Base-by-base conservation (phyloP, 2,797 vertebrate species). In the Pempheris klunzingeri region DNA sequence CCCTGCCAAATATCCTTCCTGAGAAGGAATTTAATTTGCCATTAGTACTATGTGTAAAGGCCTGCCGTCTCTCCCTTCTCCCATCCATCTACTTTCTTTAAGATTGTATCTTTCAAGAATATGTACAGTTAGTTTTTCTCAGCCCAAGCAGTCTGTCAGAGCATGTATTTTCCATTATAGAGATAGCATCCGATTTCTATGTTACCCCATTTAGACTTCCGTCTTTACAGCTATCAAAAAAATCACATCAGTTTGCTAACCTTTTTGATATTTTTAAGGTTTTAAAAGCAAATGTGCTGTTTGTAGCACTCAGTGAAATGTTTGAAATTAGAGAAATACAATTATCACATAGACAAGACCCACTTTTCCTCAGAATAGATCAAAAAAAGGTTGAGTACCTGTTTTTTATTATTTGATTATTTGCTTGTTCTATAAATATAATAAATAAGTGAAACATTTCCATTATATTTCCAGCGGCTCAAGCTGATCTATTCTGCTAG, bases 101-200 rank as follows among this genome's bases (percentile, higher is more conserved):
- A 95, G 91, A 93, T 93, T 82, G 90, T 94, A 94, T 95, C 93
- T 95, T 88, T 92, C 89, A 89, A 92, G 90, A 95, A 91, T 93
- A 94, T 94, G 93, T 94, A 92, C 82, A 91, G 92, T 95, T 94
- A 89, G 95, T 88, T 96, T 95, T 95, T 88, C 89, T 86, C 95
- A 93, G 93, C 93, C 84, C 87, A 84, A 89, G 89, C 94, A 93
- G 95, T 96, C 95, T 96, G 96, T 96, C 95, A 92, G 96, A 95
- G 95, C 96, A 95, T 96, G 96, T 95, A 95, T 95, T 96, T 96
- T 96, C 96, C 96, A 97, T 97, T 98, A 97, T 95, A 96, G 95
- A 96, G 96, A 98, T 97, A 97, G 95, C 95, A 96, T 97, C 96
- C 95, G 83, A 95, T 96, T 96, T 95, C 95, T 91, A 80, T 92